A percentile compares a stretch with the other conserved stretches of the same genome.
Evolutionary conservation across 2,113 vertebrate genomes (phyloP).

Genomic region (Melanerpes aurifrons): DNA sequence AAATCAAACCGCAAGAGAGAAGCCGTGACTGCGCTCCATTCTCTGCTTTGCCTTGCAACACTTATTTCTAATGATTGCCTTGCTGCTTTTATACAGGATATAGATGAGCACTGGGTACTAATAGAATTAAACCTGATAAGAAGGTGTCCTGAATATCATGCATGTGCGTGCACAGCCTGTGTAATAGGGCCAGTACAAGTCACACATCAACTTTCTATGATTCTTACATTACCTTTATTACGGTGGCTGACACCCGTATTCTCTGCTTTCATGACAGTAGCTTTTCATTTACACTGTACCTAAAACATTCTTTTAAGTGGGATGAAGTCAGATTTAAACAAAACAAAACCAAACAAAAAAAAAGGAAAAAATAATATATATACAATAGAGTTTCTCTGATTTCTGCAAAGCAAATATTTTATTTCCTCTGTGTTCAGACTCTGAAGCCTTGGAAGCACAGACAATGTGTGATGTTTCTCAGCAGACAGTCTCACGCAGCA

Average conservation of each 20-base stretch:
- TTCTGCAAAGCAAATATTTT: background rate
- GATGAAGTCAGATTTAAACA: background rate
- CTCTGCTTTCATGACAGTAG: background rate
- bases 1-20: background rate
- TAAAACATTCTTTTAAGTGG: slow-evolving; percentile 8
- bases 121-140: slow-evolving; percentile 66
- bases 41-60: background rate
- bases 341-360: too few species aligned
- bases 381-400: background rate
- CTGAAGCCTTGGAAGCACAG: background rate
- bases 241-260: background rate
- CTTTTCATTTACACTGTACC: background rate
- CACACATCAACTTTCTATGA: slow-evolving; percentile 42
- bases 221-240: slow-evolving; percentile 48
- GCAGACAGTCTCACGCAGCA: background rate
- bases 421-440: background rate
- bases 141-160: slow-evolving; percentile 43
- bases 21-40: background rate
- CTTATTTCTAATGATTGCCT: slow-evolving; percentile 50
- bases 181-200: background rate
- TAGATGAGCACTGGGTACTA: slow-evolving; percentile 47
- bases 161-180: slow-evolving; percentile 25
- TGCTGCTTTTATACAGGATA: slow-evolving; percentile 47
- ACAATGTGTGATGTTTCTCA: background rate
- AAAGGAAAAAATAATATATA: background rate